These are phyloP conservation scores for Rhipidura dahli DNA, from an alignment of 2,113 vertebrate species.

Conservation along the genomic window DNA sequence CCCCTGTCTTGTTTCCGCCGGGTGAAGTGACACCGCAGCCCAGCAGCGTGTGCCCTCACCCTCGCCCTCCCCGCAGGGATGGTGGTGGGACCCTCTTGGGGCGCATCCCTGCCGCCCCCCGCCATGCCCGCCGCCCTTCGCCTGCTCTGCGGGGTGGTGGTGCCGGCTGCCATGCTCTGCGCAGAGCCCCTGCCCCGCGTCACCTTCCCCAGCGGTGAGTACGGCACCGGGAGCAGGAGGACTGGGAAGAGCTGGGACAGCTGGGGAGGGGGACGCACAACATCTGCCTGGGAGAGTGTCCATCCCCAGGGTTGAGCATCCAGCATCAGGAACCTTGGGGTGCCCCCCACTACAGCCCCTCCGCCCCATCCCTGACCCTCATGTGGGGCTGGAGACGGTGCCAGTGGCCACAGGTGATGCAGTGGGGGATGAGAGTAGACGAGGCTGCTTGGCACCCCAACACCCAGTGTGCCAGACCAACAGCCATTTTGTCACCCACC, in stretches of 20 bases:
- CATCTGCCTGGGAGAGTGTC: background rate
- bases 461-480: background rate
- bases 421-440: background rate
- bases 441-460: background rate
- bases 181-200: background rate
- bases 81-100: background rate
- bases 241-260: background rate
- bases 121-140: background rate
- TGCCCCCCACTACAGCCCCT: background rate
- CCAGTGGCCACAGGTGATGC: fast-evolving
- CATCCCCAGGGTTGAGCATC: background rate
- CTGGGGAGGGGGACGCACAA: background rate
- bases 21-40: background rate
- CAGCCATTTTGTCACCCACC: background rate
- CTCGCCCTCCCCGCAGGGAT: background rate
- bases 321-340: background rate
- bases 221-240: background rate
- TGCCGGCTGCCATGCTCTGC: background rate
- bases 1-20: background rate
- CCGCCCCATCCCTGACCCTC: background rate
- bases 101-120: background rate
- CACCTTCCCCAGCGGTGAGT: background rate
- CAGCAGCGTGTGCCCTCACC: background rate
- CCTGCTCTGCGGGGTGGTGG: background rate
- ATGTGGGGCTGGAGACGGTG: fast-evolving